Base-by-base conservation (phyloP, 2,113 vertebrate genomes). In the Rhinichthys klamathensis region DNA sequence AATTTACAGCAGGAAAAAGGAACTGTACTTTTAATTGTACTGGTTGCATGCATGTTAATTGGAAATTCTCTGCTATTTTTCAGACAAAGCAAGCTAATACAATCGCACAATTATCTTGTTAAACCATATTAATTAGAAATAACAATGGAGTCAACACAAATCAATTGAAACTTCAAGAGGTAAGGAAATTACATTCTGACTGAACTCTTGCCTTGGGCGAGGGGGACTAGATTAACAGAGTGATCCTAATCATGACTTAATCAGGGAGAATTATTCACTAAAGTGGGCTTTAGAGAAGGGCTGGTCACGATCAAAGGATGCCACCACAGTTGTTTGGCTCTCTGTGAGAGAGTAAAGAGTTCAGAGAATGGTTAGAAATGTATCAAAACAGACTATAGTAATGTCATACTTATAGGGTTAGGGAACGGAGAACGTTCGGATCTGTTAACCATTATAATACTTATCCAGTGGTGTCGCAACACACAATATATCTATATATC, bases 121-220 rank as follows among this genome's bases (percentile, higher is more conserved):
- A 69, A 90, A 86, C 91, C 86, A 89, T 49, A 87, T 86, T 90
- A 90, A 93, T 93, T 91, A 87, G 90, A 91, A 91, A 88, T 35
- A 90, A 87, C 85, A 92, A 86, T 89, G 79, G 30, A 58, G 84
- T 91, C 91, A 86, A 89, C 86, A 86, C 80, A 58, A 84, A 90
- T 93, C 87, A 83, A 88, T 87, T 69, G 15, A 72, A 74, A 7
- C 25, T 83, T 72, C 44, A 89, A 87, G 80, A 80, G 91, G 84
- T 86, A 84, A 82, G 69, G 81, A 88, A 87, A 88, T 56, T 75
- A 67, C 41, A 82, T 56, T 27, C 46, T 67, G 75, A 82, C 74
- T 58, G 30, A 84, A 83, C 83, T 69, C 70, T 54, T 23, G 78
- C 85, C 78, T 63, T n/a, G 70, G 65, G 60, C 54, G 49, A 23